Conservation (phyloP, 2,797 vertebrate species). For the Cottoperca gobio region DNA sequence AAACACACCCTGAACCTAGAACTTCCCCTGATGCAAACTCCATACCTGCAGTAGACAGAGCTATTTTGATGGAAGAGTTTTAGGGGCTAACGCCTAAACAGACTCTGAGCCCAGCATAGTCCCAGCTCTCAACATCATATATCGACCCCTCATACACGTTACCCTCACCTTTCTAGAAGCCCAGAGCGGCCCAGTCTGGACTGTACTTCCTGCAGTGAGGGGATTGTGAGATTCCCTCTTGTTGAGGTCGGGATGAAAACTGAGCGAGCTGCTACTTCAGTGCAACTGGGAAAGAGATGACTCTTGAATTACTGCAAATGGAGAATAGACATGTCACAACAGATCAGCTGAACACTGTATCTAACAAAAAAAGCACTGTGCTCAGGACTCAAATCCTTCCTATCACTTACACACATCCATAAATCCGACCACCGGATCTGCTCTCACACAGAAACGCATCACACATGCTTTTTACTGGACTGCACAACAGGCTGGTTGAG, state of each 20-base stretch:
- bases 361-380: conserved; percentile 72
- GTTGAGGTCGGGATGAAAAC: conserved; percentile 36
- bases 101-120: conserved; percentile 48
- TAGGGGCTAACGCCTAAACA: conserved; percentile 24
- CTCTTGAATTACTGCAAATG: conserved; percentile 64
- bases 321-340: conserved; percentile 55
- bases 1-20: conserved; percentile 54
- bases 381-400: conserved; percentile 72
- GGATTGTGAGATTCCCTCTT: conserved; percentile 31
- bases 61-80: conserved; percentile 46
- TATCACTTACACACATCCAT: conserved; percentile 48
- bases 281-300: conserved; percentile 50
- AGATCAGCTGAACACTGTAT: conserved; percentile 72
- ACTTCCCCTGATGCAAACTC: conserved; percentile 57
- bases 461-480: conserved; percentile 63
- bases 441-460: conserved; percentile 60
- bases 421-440: conserved; percentile 50
- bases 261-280: conserved; percentile 50
- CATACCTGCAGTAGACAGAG: conserved; percentile 47
- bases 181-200: conserved; percentile 27
- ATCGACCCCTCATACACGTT: conserved; percentile 32
- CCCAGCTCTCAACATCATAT: conserved; percentile 30
- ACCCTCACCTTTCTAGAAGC: conserved; percentile 32
- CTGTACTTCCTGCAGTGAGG: conserved; percentile 34
- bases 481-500: conserved; percentile 31